Conservation (phyloP, 1,140 invertebrate species). For the Heliothis virescens region DNA sequence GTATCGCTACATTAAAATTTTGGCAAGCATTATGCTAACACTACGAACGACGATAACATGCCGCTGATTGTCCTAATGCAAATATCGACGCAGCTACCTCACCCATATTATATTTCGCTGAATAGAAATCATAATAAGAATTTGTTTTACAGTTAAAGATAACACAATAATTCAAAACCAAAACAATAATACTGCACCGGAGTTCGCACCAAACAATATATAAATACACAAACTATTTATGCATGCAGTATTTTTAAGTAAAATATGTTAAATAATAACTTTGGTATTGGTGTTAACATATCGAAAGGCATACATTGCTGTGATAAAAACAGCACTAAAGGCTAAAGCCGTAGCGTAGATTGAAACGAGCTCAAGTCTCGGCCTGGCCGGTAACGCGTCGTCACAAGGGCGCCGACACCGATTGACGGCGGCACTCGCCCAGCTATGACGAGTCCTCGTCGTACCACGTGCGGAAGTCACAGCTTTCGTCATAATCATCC, state of each 20-base stretch:
- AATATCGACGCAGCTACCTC: constrained; percentile 3
- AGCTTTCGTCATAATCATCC: constrained; percentile 81
- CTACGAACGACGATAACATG: not conserved
- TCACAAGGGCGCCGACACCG: constrained; percentile 55
- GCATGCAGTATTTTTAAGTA: constrained; percentile 69
- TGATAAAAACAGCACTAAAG: constrained; percentile 49
- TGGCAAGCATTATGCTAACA: constrained; percentile 14
- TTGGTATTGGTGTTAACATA: constrained; percentile 80
- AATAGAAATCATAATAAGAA: constrained; percentile 29
- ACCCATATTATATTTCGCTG: constrained; percentile 43
- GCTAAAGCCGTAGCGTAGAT: constrained; percentile 53
- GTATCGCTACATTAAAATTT: constrained; percentile 24
- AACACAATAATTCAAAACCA: constrained; percentile 52
- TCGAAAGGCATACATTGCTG: constrained; percentile 61
- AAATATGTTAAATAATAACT: constrained; percentile 79
- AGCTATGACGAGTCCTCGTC: constrained; percentile 82
- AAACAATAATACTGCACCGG: constrained; percentile 64
- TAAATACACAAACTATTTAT: constrained; percentile 53
- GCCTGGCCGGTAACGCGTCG: constrained; percentile 45
- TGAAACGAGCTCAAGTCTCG: constrained; percentile 39
- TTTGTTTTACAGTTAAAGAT: constrained; percentile 44
- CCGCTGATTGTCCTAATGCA: not conserved
- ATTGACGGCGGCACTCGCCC: constrained; percentile 50
- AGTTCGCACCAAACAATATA: constrained; percentile 52
- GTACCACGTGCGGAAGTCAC: constrained; percentile 80